A percentile compares a stretch with the other conserved stretches of the same genome.
phyloP scores from a whole-genome alignment of 2,797 vertebrate genomes.

The Tenualosa thibaudeaui region DNA sequence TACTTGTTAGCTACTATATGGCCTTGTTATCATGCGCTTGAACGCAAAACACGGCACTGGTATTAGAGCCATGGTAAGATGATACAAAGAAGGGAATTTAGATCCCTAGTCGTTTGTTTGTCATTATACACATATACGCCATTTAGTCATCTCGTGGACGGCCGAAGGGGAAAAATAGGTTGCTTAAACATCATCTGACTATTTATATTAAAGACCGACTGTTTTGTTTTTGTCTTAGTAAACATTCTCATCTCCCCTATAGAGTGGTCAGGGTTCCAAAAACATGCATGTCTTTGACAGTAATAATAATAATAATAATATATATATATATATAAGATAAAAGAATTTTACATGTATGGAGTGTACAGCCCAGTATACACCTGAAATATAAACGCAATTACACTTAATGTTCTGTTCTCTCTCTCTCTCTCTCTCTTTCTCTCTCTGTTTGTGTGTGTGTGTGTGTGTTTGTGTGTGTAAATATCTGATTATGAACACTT shows the following conservation, averaged over 20 bases:
- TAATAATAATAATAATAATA: not conserved
- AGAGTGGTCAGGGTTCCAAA: not conserved
- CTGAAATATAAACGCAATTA: too few relatives aligned
- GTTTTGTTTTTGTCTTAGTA: not conserved
- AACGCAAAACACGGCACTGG: slow-evolving; percentile 20
- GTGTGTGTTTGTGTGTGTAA: not conserved
- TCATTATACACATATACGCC: not conserved
- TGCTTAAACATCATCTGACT: not conserved
- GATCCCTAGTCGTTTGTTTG: not conserved
- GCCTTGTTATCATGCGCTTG: slow-evolving; percentile 16
- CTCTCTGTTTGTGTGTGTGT: not conserved
- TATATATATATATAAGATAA: too few relatives aligned
- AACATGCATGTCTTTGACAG: not conserved
- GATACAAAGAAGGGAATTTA: not conserved
- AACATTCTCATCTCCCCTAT: not conserved
- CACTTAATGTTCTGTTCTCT: not conserved
- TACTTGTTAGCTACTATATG: slow-evolving; percentile 3
- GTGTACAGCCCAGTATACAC: too few relatives aligned
- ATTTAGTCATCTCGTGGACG: not conserved
- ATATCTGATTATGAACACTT: not conserved
- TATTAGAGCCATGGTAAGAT: slow-evolving; percentile 4
- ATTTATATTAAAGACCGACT: not conserved
- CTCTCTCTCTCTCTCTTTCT: not conserved
- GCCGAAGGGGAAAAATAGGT: not conserved
- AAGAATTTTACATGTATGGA: too few relatives aligned